A percentile compares a stretch with the other conserved stretches of the same genome.
phyloP scores from a whole-genome alignment of 2,113 vertebrate genomes.

The Phrynosoma platyrhinos region DNA sequence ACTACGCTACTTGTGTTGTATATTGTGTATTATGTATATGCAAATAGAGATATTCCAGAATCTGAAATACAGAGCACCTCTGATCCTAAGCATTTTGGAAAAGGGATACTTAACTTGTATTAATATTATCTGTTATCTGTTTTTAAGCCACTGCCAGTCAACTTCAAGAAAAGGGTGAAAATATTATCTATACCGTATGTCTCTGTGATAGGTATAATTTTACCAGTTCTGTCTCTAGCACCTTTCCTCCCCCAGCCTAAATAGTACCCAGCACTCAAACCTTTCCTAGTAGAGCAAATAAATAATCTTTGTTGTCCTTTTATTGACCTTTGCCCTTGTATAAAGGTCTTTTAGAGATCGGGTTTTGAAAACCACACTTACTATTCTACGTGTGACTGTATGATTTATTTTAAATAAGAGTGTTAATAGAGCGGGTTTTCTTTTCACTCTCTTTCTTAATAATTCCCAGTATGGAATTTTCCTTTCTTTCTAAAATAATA shows the following conservation, averaged over 20 bases:
- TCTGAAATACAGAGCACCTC: no score
- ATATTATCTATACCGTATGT: background rate
- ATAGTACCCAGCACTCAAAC: background rate
- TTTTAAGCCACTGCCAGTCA: background rate
- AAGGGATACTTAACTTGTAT: no score
- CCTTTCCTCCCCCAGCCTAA: background rate
- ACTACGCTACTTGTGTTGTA: no score
- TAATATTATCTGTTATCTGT: background rate
- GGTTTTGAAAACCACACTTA: background rate
- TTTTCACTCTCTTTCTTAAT: background rate
- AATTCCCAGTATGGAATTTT: background rate
- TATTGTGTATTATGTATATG: no score
- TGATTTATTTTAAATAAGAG: background rate
- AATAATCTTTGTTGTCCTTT: background rate
- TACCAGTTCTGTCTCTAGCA: background rate
- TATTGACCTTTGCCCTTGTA: background rate
- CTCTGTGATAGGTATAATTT: background rate
- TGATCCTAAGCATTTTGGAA: no score
- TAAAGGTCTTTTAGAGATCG: background rate
- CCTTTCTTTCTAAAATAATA: background rate
- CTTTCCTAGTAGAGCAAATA: background rate
- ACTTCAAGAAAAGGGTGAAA: background rate
- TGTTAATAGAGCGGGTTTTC: background rate
- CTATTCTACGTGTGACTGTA: no score
- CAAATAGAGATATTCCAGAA: no score